Evolutionary conservation across 2,797 vertebrate genomes (phyloP).

Genomic region (Pyrocephalus nanus): DNA sequence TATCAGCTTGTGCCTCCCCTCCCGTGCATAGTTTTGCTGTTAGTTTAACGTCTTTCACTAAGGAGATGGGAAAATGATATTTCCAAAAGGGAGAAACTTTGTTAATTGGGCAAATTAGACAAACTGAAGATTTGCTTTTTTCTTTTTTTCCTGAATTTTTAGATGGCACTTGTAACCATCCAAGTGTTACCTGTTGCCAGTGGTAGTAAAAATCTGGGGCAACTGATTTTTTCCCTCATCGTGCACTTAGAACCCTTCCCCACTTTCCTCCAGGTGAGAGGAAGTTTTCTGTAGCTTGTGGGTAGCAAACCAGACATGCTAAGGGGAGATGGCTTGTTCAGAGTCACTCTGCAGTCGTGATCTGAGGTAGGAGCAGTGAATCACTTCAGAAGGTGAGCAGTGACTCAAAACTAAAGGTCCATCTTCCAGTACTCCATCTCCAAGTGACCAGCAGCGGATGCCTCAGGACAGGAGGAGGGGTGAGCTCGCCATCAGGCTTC

Average conservation of each 20-base stretch:
- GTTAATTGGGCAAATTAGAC: not conserved
- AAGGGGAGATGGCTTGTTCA: not conserved
- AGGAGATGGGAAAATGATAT: not conserved
- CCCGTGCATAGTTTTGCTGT: not conserved
- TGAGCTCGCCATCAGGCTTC: not conserved
- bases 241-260: not conserved
- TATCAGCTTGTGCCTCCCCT: not conserved
- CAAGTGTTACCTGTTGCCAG: not conserved
- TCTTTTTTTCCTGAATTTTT: not conserved
- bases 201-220: not conserved
- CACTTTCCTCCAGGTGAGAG: not conserved
- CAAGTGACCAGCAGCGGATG: not conserved
- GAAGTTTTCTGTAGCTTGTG: not conserved
- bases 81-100: not conserved
- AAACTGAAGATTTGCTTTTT: not conserved
- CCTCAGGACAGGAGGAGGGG: not conserved
- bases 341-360: not conserved
- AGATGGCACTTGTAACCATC: not conserved
- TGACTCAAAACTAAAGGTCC: not conserved
- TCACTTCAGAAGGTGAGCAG: not conserved
- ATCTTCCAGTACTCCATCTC: not conserved
- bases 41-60: not conserved
- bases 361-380: not conserved
- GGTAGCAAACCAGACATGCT: not conserved
- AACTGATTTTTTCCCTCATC: not conserved